Conservation (phyloP, 2,888 invertebrate species). For the Heliconius charithonia region DNA sequence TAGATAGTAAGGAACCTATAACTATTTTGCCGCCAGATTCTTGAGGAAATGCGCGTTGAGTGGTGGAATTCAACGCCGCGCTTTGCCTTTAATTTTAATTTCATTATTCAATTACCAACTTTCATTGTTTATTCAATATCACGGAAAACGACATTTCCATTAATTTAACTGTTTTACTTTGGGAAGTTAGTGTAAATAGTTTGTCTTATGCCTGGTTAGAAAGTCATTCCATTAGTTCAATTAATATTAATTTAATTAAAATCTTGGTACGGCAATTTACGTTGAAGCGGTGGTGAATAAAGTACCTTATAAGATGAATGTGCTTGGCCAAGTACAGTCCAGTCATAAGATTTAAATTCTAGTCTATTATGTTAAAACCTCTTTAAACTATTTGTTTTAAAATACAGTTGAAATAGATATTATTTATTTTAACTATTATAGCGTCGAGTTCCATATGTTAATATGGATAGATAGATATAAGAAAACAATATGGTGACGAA, state of each 20-base stretch:
- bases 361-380: too few relatives aligned
- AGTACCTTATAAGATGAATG: background rate
- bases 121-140: conserved; percentile 8
- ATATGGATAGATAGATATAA: too few relatives aligned
- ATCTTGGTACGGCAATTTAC: background rate
- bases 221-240: conserved; percentile 6
- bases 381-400: background rate
- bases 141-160: conserved; percentile 15
- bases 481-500: too few relatives aligned
- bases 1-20: too few relatives aligned
- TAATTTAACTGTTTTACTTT: conserved; percentile 16
- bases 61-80: too few relatives aligned
- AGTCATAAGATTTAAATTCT: background rate
- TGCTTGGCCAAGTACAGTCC: background rate
- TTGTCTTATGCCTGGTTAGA: conserved; percentile 17
- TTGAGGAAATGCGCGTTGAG: too few relatives aligned
- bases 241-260: conserved; percentile 20
- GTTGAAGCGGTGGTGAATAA: background rate
- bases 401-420: too few relatives aligned
- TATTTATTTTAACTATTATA: too few relatives aligned
- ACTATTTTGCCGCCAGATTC: too few relatives aligned
- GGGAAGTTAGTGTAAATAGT: conserved; percentile 27
- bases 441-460: too few relatives aligned
- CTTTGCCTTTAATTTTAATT: background rate
- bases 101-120: conserved; percentile 16